A percentile compares a stretch with the other conserved stretches of the same genome.
These are phyloP conservation scores for Illadopsis cleaveri DNA, from an alignment of 2,113 vertebrate species.

Conservation along the genomic window DNA sequence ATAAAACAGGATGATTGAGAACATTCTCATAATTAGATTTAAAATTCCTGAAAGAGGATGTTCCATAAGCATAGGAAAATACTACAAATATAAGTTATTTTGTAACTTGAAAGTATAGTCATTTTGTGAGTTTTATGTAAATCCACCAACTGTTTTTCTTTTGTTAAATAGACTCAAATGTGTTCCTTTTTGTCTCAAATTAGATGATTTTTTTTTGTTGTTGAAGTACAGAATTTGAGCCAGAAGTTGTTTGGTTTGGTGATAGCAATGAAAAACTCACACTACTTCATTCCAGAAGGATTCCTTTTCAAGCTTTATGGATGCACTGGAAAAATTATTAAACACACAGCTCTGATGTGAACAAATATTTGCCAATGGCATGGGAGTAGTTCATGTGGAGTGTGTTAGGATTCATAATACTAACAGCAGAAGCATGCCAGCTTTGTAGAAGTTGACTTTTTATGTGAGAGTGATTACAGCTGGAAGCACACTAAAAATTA, in stretches of 20 bases:
- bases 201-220: not conserved
- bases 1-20: not conserved
- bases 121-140: not conserved
- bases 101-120: not conserved
- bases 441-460: constrained; percentile 31
- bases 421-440: constrained; percentile 38
- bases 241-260: not conserved
- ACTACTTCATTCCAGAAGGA: not conserved
- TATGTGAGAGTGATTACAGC: constrained; percentile 45
- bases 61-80: not conserved
- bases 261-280: not conserved
- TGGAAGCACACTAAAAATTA: constrained; percentile 42
- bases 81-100: not conserved
- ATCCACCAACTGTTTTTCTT: not conserved
- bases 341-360: not conserved
- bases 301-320: constrained; percentile 9
- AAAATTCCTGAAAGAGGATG: not conserved
- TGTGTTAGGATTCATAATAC: constrained; percentile 19
- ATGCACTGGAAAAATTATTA: constrained; percentile 26
- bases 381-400: constrained; percentile 13
- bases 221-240: not conserved
- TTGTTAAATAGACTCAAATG: not conserved
- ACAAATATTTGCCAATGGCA: constrained; percentile 22
- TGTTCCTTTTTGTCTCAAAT: not conserved
- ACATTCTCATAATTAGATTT: not conserved